phyloP scores from a whole-genome alignment of 1,140 invertebrate species.

The Solen grandis region DNA sequence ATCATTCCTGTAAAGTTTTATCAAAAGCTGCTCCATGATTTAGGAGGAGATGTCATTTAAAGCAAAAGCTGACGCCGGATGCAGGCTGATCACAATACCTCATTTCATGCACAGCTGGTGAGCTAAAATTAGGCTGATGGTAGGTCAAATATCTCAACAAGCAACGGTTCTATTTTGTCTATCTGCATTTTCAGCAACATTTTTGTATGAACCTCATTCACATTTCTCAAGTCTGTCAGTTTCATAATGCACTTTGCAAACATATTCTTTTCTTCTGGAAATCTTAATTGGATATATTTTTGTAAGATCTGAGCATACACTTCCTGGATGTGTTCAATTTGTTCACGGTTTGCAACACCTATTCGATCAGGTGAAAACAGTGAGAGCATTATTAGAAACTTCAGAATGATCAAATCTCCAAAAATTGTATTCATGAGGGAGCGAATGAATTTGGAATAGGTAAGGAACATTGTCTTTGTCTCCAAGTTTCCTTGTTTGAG shows the following conservation, averaged over 20 bases:
- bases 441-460: conserved; percentile 74
- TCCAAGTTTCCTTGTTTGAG: conserved; percentile 68
- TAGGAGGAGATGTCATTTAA: too few species aligned
- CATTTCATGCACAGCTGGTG: neutral
- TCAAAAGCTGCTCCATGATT: too few species aligned
- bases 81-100: too few species aligned
- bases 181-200: conserved; percentile 78
- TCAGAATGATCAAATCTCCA: conserved; percentile 71
- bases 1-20: too few species aligned
- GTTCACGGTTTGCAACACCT: conserved; percentile 56
- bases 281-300: conserved; percentile 67
- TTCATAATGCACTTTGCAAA: conserved; percentile 76
- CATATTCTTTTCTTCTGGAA: conserved; percentile 69
- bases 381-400: conserved; percentile 74
- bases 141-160: conserved; percentile 78
- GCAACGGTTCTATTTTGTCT: conserved; percentile 75
- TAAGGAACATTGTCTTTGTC: conserved; percentile 69
- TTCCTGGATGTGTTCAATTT: conserved; percentile 72
- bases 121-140: too few species aligned
- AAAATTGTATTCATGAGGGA: conserved; percentile 71
- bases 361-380: conserved; percentile 75
- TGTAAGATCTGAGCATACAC: conserved; percentile 71
- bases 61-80: too few species aligned
- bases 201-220: conserved; percentile 78
- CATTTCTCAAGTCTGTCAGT: conserved; percentile 76